Base-by-base conservation (phyloP, 1,140 invertebrate species). In the Pseudomyrmex dendroicus region DNA sequence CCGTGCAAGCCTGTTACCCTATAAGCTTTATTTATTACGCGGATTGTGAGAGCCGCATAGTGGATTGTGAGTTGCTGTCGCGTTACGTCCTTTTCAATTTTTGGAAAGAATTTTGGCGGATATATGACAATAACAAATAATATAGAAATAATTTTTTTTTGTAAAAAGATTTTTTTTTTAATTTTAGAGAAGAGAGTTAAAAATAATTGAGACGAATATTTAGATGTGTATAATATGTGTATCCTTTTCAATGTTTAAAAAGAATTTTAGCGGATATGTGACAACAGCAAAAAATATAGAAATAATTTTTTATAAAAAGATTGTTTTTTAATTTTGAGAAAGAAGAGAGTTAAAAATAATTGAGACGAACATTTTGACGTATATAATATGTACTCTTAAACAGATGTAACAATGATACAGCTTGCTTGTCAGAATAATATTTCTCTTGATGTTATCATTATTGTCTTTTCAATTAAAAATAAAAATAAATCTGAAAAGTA, bases 11-110 rank as follows among this genome's bases (percentile, higher is more conserved):
- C 46, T 44, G 76, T 80, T 80, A 72, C 76, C 35, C 76, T 48
- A 72, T 80, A 80, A 80, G 76, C 76, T 80, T 80, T 80, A 80
- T 80, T 80, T 80, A 80, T 80, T 80, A 80, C 76, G 44, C 66
- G 76, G 66, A 80, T 80, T 80, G 76, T 48, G 54, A 59, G 54
- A 59, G 44, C 56, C 66, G 46, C 76, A 80, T 72, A 70, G 76
- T 72, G 66, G 66, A 59, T 59, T 72, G 54, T 48, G 54, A 70
- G 54, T 17, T n/a, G 25, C 17, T 59, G 68, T 66, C 20, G 66
- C 25, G 52, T 52, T 17, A 48, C n/a, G 76, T 70, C 56, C 44
- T 22, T 80, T 72, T 80, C 72, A 59, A 80, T 80, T 80, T 80
- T 72, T 61, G 20, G 20, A 22, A 13, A 17, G 17, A 44, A 77